Evolutionary conservation across 2,888 invertebrate species (phyloP).

Genomic region (Cordilura impudica): DNA sequence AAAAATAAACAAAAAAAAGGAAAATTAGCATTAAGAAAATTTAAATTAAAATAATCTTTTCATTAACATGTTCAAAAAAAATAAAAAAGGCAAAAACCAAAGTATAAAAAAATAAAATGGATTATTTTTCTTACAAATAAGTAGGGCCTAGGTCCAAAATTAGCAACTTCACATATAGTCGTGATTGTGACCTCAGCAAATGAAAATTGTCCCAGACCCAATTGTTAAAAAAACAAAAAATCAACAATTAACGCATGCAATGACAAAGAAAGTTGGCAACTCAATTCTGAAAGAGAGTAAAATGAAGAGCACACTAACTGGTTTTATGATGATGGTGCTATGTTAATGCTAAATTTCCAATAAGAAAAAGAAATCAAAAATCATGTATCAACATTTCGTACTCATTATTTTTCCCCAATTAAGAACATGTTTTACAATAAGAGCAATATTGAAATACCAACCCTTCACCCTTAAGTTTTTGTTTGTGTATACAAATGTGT

Average conservation of each 20-base stretch:
- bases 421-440: background rate
- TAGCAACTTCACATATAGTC: no score
- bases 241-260: no score
- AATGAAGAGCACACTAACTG: no score
- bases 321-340: no score
- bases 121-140: background rate
- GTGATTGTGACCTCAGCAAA: no score
- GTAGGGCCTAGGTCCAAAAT: no score
- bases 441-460: background rate
- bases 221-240: no score
- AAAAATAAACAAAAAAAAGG: background rate
- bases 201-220: no score
- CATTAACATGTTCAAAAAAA: constrained; percentile 31
- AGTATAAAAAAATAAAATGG: constrained; percentile 15
- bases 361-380: background rate
- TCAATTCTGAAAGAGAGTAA: background rate
- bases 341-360: background rate
- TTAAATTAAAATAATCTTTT: constrained; percentile 4
- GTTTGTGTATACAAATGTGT: background rate
- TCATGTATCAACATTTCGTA: background rate
- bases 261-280: background rate
- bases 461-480: constrained; percentile 33
- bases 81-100: constrained; percentile 42
- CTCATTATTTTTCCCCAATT: background rate
- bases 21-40: constrained; percentile 25